Evolutionary conservation across 2,797 vertebrate species (phyloP), one percentile per base, ranked within the genome.

Genomic region (Eulemur albifrons): DNA sequence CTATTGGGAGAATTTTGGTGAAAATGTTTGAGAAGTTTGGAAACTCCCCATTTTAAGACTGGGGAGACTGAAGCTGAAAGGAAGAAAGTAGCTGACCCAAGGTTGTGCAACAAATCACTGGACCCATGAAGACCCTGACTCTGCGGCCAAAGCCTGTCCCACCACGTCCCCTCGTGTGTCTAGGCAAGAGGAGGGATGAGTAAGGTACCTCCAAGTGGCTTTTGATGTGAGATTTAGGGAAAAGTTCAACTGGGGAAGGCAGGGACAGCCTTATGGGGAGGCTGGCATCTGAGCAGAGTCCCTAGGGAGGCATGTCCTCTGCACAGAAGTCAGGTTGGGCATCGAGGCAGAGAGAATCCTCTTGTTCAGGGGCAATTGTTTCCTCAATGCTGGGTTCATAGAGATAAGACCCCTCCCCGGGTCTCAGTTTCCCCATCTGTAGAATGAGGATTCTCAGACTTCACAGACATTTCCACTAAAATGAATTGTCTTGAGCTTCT

Each of bases 51-150:
- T 95, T 93, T 89, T 89, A 87, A 86, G n/a, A 59, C 11, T 79
- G 87, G 72, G 59, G 69, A 97, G 95, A 93, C 67, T 38, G 57
- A 95, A 45, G 43, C 7, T 1, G 12, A 76, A 75, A 43, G 43
- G 88, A 96, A 61, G 70, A 90, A 96, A 95, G 97, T 67, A 40
- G 21, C 32, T 25, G 76, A 84, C 4, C 23, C 23, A 27, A 61
- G 23, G 35, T 95, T 81, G 18, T 52, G 69, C n/a, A 48, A 77
- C 9, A 15, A 32, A 65, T 10, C 25, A 61, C 52, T n/a, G 32
- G 38, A 6, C 30, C 15, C 70, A 4, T 20, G 70, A 48, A 38
- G 72, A 38, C 63, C 54, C 86, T 70, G 80, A 48, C 27, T 77
- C 35, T 23, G 6, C 20, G 59, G 23, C 21, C 59, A 50, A 69